Base-by-base conservation (phyloP, 2,797 vertebrate genomes). In the Alauda arvensis region DNA sequence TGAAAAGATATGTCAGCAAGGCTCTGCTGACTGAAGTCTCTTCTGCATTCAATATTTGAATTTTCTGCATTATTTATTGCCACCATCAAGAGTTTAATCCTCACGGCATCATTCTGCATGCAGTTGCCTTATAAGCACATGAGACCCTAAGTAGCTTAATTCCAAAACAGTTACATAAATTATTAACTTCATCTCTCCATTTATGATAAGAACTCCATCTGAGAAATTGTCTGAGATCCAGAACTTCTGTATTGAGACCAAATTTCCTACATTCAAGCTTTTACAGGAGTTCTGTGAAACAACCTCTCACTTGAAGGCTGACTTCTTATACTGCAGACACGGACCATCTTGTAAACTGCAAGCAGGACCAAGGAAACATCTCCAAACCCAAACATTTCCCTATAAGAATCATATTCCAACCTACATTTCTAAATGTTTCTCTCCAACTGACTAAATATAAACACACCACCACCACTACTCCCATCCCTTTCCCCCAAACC, bases 61-160 rank as follows among this genome's bases (percentile, higher is more conserved):
- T 93, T 93, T 92, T 88, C 84, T 92, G 91, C 89, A 93, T 95
- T 93, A 96, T 94, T 95, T 94, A 95, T 85, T 81, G 75, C 74
- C 66, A 77, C 63, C 56, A 55, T 85, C 69, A 88, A 68, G 93
- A 87, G 28, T 89, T 95, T 74, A 93, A 91, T 92, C 52, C 93
- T 92, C 70, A 81, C 90, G 92, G 88, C 84, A 91, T 87, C 84
- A 57, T 65, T 80, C 81, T 80, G 63, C 63, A 63, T 68, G 56
- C 68, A 74, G 66, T 76, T 83, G 43, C 67, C 63, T 84, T 91
- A 87, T 80, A 93, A 92, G 82, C 49, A 85, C n/a, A 71, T 14
- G 66, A 86, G 79, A 94, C 43, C 62, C 67, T 72, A 72, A 87
- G 90, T 92, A 87, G 91, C 81, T 93, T 95, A 88, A 90, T 93